Percentiles rank a stretch among this genome's conserved stretches.
These are phyloP conservation scores for Zalophus californianus DNA, from an alignment of 2,797 vertebrate genomes.

Conservation along the genomic window DNA sequence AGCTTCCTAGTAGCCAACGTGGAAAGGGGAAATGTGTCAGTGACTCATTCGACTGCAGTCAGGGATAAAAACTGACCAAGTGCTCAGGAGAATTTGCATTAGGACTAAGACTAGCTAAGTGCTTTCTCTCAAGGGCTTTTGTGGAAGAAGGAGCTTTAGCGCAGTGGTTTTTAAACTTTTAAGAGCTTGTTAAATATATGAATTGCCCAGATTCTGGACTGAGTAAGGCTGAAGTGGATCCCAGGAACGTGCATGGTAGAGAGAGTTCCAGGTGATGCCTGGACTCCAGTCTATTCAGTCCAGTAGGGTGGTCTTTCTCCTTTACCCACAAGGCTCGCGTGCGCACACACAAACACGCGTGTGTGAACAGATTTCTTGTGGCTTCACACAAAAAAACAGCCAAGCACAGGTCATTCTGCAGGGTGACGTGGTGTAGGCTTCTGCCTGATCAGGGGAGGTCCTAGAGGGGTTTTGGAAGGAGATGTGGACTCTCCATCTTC, in stretches of 20 bases:
- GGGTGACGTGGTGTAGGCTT: neutral
- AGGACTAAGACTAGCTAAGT: no score
- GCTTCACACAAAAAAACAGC: neutral
- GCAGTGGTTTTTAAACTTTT: neutral
- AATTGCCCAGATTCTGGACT: neutral
- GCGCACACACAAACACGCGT: fast-evolving
- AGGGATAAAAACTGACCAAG: neutral
- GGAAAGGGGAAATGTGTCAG: neutral
- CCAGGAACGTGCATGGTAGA: neutral
- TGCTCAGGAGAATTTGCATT: neutral
- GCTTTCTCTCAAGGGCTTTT: neutral
- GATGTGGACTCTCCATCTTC: neutral
- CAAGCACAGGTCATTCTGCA: neutral
- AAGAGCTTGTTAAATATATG: neutral
- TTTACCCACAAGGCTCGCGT: neutral
- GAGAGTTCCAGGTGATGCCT: fast-evolving
- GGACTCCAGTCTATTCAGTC: fast-evolving
- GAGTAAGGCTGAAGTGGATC: neutral
- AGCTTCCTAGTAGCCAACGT: neutral
- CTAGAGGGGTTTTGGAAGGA: neutral
- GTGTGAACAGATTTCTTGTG: neutral
- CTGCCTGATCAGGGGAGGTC: neutral
- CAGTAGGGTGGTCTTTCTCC: neutral
- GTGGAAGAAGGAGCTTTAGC: neutral
- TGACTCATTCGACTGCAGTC: no score